Conservation (phyloP, 2,113 vertebrate genomes). For the Ursus arctos region DNA sequence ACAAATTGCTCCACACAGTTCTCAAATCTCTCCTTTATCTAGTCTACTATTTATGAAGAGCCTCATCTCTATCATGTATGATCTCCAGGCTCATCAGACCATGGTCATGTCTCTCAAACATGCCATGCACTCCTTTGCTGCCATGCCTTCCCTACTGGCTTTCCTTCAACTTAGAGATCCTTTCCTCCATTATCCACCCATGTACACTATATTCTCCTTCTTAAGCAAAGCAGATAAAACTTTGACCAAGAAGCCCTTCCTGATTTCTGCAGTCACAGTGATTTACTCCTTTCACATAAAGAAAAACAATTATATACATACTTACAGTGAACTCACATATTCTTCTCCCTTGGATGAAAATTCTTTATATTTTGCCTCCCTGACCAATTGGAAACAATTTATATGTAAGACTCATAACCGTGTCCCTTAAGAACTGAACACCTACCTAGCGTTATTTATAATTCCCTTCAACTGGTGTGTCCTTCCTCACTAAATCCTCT, state of each 20-base stretch:
- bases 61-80: background rate
- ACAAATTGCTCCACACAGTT: fast-evolving
- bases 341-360: background rate
- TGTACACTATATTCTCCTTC: background rate
- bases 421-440: background rate
- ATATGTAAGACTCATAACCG: background rate
- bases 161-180: background rate
- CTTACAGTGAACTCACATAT: background rate
- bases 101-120: background rate
- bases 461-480: fast-evolving
- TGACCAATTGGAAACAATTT: background rate
- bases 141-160: background rate
- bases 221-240: background rate
- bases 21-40: background rate
- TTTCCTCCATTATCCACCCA: background rate
- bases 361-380: background rate
- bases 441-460: background rate
- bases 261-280: background rate
- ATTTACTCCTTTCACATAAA: background rate
- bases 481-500: background rate
- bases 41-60: background rate
- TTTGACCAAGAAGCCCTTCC: background rate
- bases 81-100: background rate
- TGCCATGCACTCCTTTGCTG: background rate
- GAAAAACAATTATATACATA: background rate